Percentiles rank a stretch among this genome's conserved stretches.
Conservation (phyloP, 2,797 vertebrate species). For the Halcyon leucocephala region DNA sequence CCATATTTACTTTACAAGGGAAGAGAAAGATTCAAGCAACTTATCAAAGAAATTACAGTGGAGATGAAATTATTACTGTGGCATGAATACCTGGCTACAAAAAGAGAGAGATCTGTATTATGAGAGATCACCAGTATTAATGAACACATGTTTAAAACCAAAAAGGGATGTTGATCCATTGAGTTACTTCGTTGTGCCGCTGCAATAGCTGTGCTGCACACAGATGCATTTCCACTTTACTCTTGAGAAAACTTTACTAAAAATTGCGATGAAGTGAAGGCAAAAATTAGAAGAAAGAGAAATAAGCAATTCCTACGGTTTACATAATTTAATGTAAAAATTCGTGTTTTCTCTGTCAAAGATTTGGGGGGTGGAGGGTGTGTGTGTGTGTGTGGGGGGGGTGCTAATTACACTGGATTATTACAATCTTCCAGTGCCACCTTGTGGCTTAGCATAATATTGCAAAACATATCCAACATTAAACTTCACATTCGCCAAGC, state of each 20-base stretch:
- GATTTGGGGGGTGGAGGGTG: neutral
- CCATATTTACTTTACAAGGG: neutral
- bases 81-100: neutral
- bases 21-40: neutral
- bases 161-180: neutral
- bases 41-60: neutral
- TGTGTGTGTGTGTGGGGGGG: no score
- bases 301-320: neutral
- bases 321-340: constrained; percentile 51
- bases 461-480: neutral
- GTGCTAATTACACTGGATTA: constrained; percentile 51
- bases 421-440: constrained; percentile 78
- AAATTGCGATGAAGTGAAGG: neutral
- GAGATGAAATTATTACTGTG: neutral
- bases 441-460: constrained; percentile 58
- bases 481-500: neutral
- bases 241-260: constrained; percentile 31
- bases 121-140: neutral
- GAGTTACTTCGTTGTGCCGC: neutral
- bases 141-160: neutral
- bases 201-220: neutral
- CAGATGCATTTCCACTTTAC: neutral
- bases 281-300: constrained; percentile 30
- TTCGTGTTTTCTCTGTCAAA: neutral
- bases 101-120: neutral